Base-by-base conservation (phyloP, 2,797 vertebrate genomes). In the Hylomyscus alleni region DNA sequence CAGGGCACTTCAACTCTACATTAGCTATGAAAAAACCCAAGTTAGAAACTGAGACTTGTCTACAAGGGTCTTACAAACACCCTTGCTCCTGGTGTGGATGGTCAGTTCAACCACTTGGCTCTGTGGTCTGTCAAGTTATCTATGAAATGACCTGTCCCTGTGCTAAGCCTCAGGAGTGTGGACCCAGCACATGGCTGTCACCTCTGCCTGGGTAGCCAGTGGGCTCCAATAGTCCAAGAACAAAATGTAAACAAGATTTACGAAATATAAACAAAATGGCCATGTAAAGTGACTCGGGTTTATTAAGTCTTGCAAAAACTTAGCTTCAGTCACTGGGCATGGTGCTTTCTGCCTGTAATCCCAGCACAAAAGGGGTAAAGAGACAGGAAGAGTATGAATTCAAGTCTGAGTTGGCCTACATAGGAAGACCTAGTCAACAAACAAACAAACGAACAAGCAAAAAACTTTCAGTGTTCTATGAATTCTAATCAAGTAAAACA, bases 191-290 rank as follows among this genome's bases (percentile, higher is more conserved):
- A 14, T 22, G 37, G n/a, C 60, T 75, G 34, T 72, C 56, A 83
- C 6, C 47, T 87, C 47, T 94, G 69, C 10, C 37, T 54, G 62
- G 89, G n/a, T 8, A 40, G 69, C 17, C 44, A 84, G 26, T 44
- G 14, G 72, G 37, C 37, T 90, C 54, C 14, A 1, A n/a, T 1
- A 88, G 47, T 58, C 89, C 89, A 77, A 82, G 44, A 62, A 95
- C 50, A 85, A 92, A 77, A 87, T 76, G 60, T 62, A 85, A 95
- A 87, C 56, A 26, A 89, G 75, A 58, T 62, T 62, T 62, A 95
- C 40, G 81, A 92, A 76, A 86, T 76, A 58, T 62, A 73, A 95
- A 86, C 54, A 26, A 89, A 69, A 60, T 9, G 34, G 67, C 34
- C 34, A 72, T 9, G 34, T 72, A 78, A 85, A 92, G 82, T 54